Percentiles rank a stretch among this genome's conserved stretches.
Evolutionary conservation across 2,113 vertebrate species (phyloP).

Genomic region (Myodes glareolus): DNA sequence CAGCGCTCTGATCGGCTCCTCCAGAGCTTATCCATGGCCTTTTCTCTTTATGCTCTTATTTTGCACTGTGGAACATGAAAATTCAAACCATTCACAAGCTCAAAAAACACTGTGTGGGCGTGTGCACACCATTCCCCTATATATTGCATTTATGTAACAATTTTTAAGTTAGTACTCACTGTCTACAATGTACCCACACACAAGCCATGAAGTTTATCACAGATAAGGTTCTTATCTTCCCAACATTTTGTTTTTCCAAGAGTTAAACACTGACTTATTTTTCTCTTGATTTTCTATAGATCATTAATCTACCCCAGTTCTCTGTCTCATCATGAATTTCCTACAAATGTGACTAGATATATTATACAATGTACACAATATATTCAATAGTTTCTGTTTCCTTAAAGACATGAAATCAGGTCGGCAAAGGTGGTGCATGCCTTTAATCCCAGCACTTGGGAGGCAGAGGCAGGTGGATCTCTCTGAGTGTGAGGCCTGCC

Average conservation of each 20-base stretch:
- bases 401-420: not conserved
- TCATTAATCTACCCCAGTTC: not conserved
- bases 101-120: fast-evolving
- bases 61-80: not conserved
- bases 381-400: not conserved
- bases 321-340: not conserved
- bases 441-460: too few relatives aligned
- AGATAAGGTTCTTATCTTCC: not conserved
- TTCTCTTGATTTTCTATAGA: not conserved
- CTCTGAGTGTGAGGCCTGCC: too few relatives aligned
- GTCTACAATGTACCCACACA: not conserved
- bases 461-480: too few relatives aligned
- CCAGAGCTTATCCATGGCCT: not conserved
- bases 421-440: too few relatives aligned
- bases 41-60: not conserved
- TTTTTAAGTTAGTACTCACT: not conserved
- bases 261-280: not conserved
- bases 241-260: not conserved
- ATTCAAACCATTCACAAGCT: not conserved
- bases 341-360: not conserved
- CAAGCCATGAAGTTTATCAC: not conserved
- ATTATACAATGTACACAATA: not conserved
- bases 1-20: not conserved
- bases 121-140: not conserved
- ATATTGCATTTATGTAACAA: not conserved